Base-by-base conservation (phyloP, 2,888 invertebrate genomes). In the Tinea trinotella region DNA sequence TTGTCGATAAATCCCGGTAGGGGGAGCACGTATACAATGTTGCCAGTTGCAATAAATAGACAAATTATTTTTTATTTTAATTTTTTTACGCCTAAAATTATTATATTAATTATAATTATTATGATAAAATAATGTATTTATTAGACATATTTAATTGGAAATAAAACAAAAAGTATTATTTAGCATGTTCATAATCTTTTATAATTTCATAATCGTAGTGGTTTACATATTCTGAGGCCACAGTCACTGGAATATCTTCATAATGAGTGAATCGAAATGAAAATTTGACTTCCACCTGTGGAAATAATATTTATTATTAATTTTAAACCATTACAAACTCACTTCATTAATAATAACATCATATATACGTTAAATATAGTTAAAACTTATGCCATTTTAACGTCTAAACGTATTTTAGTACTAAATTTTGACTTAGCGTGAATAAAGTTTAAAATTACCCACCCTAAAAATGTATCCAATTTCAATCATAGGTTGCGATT, bases 401-500 rank as follows among this genome's bases (percentile, higher is more conserved):
- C n/a, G n/a, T n/a, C n/a, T n/a, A n/a, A n/a, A n/a, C n/a, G n/a
- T n/a, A n/a, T n/a, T n/a, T n/a, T n/a, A n/a, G n/a, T n/a, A n/a
- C n/a, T n/a, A n/a, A n/a, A n/a, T n/a, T n/a, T n/a, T n/a, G n/a
- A n/a, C n/a, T n/a, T n/a, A n/a, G n/a, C n/a, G n/a, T n/a, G n/a
- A n/a, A n/a, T n/a, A n/a, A n/a, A n/a, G n/a, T n/a, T n/a, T n/a
- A n/a, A n/a, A n/a, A n/a, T n/a, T n/a, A n/a, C n/a, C 63, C 63
- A 82, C 84, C 63, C 70, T 66, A 40, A 81, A 65, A 24, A 68
- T 58, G 57, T 84, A 84, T 0, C 76, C 71, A 56, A 83, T 69
- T 10, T 71, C 67, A 54, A 84, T 66, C 70, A 78, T 75, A 7
- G 73, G 67, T 48, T 76, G 65, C 34, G 54, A 57, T 17, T 67